Evolutionary conservation across 2,797 vertebrate species (phyloP).

Genomic region (Apodemus agrarius): DNA sequence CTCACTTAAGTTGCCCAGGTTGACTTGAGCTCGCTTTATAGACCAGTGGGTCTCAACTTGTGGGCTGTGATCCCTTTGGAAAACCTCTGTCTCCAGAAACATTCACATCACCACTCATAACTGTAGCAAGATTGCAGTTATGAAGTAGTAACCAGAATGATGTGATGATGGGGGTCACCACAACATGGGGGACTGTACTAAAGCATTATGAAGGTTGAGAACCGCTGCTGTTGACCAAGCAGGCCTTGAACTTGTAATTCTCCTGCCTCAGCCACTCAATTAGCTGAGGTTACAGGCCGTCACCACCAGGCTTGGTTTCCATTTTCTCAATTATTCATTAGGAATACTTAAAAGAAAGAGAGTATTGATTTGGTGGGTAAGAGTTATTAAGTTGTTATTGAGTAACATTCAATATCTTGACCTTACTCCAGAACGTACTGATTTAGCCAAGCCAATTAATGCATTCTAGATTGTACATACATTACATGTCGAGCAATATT

Average conservation of each 20-base stretch:
- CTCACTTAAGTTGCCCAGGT: neutral
- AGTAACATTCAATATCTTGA: constrained; percentile 52
- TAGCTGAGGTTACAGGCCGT: neutral
- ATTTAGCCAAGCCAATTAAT: neutral
- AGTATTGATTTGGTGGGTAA: constrained; percentile 37
- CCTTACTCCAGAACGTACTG: constrained; percentile 32
- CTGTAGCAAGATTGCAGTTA: neutral
- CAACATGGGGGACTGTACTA: neutral
- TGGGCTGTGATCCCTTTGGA: neutral
- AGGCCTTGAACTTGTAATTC: neutral
- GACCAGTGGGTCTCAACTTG: neutral
- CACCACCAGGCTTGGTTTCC: neutral
- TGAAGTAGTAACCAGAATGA: neutral
- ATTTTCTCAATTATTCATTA: constrained; percentile 61
- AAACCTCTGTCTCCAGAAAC: neutral
- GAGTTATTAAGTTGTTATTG: constrained; percentile 48
- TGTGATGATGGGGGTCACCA: neutral
- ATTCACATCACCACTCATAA: neutral
- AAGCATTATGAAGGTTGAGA: neutral
- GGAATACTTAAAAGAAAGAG: neutral
- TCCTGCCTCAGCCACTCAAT: neutral
- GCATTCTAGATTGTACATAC: constrained; percentile 25
- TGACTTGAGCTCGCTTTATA: neutral
- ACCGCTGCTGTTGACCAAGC: neutral
- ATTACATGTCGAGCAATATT: neutral